Percentiles rank a stretch among this genome's conserved stretches.
Evolutionary conservation across 2,888 invertebrate species (phyloP).

Genomic region (Ochlodes sylvanus): DNA sequence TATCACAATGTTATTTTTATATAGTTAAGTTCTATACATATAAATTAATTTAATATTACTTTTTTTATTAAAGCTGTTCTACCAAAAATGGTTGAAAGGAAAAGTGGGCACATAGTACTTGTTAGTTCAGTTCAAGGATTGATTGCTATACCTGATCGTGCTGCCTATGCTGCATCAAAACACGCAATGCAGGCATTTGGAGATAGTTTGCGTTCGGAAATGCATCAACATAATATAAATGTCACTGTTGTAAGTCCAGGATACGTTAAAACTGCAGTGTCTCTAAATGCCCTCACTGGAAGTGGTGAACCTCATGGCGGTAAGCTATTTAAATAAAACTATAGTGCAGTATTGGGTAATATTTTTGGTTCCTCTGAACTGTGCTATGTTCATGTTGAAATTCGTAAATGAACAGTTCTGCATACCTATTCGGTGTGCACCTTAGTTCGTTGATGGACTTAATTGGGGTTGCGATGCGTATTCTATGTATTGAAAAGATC

Average conservation of each 20-base stretch:
- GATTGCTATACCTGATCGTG: constrained; percentile 94
- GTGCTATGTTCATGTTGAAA: too few species aligned
- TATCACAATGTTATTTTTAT: too few species aligned
- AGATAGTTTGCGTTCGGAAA: constrained; percentile 95
- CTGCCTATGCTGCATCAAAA: constrained; percentile 96
- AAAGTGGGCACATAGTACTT: constrained; percentile 92
- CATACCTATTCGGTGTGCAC: too few species aligned
- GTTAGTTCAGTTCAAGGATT: constrained; percentile 97
- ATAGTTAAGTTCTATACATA: too few species aligned
- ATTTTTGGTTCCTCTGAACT: too few species aligned
- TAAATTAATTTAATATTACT: too few species aligned
- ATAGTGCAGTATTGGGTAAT: too few species aligned
- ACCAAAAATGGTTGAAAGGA: constrained; percentile 91
- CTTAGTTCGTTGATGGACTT: too few species aligned
- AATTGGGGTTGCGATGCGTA: too few species aligned
- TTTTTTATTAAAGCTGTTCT: constrained; percentile 87
- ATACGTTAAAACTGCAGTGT: constrained; percentile 96
- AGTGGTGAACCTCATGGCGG: constrained; percentile 92
- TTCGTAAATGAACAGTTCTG: too few species aligned
- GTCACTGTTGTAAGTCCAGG: constrained; percentile 96
- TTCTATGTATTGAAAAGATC: too few species aligned
- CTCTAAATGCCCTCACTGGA: constrained; percentile 95
- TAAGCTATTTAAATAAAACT: constrained; percentile 56
- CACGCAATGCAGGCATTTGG: constrained; percentile 98
- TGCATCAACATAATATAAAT: constrained; percentile 89